A percentile compares a stretch with the other conserved stretches of the same genome.
phyloP scores from a whole-genome alignment of 2,113 vertebrate species.

The Myrmecophaga tridactyla region DNA sequence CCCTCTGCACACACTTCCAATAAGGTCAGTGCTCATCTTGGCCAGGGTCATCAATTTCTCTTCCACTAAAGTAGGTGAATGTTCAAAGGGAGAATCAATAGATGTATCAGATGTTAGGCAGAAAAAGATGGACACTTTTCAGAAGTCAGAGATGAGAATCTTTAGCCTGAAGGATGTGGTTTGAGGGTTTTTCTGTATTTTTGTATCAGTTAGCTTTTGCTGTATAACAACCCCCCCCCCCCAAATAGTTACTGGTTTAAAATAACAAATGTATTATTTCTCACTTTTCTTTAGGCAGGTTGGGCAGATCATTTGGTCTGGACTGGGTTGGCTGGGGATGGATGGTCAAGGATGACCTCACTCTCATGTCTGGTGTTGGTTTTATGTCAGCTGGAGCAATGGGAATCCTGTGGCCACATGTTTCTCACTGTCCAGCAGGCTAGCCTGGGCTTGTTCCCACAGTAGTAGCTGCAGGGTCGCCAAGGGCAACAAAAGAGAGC shows the following conservation, averaged over 20 bases:
- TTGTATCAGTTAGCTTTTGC: constrained; percentile 40
- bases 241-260: background rate
- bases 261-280: background rate
- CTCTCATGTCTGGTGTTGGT: background rate
- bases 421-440: background rate
- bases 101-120: background rate
- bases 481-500: background rate
- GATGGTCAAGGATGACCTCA: background rate
- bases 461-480: background rate
- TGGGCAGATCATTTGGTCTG: background rate
- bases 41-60: background rate
- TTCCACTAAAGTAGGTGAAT: background rate
- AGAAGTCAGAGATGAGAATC: background rate
- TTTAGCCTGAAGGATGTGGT: background rate
- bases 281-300: background rate
- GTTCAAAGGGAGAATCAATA: background rate
- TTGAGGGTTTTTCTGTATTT: background rate
- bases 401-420: background rate
- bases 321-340: background rate
- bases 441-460: background rate
- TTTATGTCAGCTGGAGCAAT: background rate
- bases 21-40: background rate
- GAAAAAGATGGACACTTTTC: background rate
- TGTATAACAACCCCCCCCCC: background rate
- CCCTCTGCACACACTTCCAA: background rate